Evolutionary conservation across 2,797 vertebrate genomes (phyloP).

Genomic region (Mastacembelus armatus): DNA sequence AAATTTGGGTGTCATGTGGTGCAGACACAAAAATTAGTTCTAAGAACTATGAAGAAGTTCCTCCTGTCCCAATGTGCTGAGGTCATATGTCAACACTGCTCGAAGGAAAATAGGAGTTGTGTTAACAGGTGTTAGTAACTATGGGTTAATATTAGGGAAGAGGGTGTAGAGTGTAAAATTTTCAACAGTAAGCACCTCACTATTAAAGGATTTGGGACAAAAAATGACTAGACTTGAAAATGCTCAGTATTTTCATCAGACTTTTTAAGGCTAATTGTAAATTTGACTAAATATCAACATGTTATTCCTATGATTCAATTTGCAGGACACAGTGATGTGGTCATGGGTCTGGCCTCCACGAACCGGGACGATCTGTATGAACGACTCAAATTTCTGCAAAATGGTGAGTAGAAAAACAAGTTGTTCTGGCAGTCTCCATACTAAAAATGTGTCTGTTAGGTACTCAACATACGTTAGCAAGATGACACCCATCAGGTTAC

Average conservation of each 20-base stretch:
- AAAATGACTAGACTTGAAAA: no score
- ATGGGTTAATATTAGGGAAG: not conserved
- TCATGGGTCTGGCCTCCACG: slow-evolving; percentile 93
- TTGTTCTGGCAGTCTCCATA: not conserved
- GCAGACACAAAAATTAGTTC: no score
- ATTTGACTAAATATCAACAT: no score
- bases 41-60: no score
- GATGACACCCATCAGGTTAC: no score
- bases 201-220: not conserved
- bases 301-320: slow-evolving; percentile 14
- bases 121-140: not conserved
- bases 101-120: not conserved
- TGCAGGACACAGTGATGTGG: slow-evolving; percentile 93
- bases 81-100: no score
- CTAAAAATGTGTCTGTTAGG: not conserved
- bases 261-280: no score
- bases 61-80: no score
- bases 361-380: slow-evolving; percentile 85
- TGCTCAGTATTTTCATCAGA: no score
- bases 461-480: not conserved
- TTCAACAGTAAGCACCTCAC: not conserved
- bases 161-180: not conserved
- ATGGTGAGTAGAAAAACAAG: slow-evolving; percentile 80
- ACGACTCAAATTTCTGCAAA: slow-evolving; percentile 91
- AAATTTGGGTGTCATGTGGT: no score